Evolutionary conservation across 2,797 vertebrate genomes (phyloP).

Genomic region (Simalia tracyae): DNA sequence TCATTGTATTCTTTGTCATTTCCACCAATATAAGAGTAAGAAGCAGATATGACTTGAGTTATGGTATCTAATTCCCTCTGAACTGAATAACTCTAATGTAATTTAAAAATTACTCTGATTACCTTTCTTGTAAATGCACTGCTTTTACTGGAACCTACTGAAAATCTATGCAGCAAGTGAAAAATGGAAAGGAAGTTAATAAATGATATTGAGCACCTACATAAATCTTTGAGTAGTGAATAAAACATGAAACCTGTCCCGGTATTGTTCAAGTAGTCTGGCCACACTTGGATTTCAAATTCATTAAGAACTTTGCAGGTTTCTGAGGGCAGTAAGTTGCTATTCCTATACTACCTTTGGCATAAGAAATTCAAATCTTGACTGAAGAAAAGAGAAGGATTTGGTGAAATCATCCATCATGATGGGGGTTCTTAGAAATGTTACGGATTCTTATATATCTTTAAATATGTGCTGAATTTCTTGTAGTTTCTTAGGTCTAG

Average conservation of each 20-base stretch:
- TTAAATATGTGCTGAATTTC: background rate
- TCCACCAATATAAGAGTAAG: background rate
- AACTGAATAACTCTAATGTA: background rate
- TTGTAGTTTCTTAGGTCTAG: background rate
- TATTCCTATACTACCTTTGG: background rate
- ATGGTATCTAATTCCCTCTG: background rate
- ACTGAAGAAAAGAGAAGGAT: background rate
- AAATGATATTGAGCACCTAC: background rate
- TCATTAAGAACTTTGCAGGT: background rate
- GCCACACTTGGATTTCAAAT: background rate
- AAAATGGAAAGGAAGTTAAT: conserved; percentile 13
- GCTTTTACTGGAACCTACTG: background rate
- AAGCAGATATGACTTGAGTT: background rate
- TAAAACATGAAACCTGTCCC: background rate
- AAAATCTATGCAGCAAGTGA: background rate
- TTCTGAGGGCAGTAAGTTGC: background rate
- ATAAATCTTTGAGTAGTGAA: conserved; percentile 13
- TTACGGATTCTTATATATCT: background rate
- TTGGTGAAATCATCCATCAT: background rate
- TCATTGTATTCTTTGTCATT: background rate
- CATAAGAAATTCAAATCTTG: background rate
- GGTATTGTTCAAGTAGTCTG: background rate
- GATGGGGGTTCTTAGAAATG: background rate
- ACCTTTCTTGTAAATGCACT: background rate
- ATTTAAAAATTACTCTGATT: background rate